These are phyloP conservation scores for Drosophila birchii DNA, from an alignment of 2,888 invertebrate species.

Conservation along the genomic window DNA sequence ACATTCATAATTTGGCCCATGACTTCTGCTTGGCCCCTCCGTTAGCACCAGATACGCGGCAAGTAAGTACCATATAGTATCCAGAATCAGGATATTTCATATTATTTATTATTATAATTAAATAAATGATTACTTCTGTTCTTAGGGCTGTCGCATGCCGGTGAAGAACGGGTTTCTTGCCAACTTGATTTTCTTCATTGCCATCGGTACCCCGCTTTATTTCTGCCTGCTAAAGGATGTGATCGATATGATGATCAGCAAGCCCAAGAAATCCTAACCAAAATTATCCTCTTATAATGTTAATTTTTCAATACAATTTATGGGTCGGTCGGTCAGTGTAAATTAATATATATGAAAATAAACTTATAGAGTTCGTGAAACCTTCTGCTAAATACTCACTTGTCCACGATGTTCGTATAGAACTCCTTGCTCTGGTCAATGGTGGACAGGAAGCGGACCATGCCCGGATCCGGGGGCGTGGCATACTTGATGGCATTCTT, in stretches of 20 bases:
- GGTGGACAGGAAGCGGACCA: conserved; percentile 88
- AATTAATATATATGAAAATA: neutral
- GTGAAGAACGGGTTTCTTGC: conserved; percentile 49
- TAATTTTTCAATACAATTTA: neutral
- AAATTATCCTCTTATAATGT: neutral
- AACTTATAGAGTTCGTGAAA: conserved; percentile 9
- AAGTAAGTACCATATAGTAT: conserved; percentile 54
- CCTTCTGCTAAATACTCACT: conserved; percentile 80
- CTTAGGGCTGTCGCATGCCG: conserved; percentile 52
- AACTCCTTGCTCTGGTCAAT: conserved; percentile 91
- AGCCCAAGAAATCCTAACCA: conserved; percentile 49
- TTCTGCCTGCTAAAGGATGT: conserved; percentile 69
- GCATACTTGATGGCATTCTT: conserved; percentile 87
- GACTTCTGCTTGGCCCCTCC: conserved; percentile 55
- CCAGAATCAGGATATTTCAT: too few species aligned
- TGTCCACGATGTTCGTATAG: conserved; percentile 92
- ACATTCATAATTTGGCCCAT: conserved; percentile 51
- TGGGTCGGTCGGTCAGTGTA: conserved; percentile 31
- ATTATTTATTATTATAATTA: too few species aligned
- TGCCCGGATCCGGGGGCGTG: conserved; percentile 88
- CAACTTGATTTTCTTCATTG: conserved; percentile 73
- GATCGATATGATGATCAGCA: conserved; percentile 53
- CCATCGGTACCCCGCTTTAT: conserved; percentile 74
- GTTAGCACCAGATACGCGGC: conserved; percentile 20
- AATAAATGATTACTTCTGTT: neutral